A percentile compares a stretch with the other conserved stretches of the same genome.
Conservation (phyloP, 2,113 vertebrate species). For the Prunella himalayana region DNA sequence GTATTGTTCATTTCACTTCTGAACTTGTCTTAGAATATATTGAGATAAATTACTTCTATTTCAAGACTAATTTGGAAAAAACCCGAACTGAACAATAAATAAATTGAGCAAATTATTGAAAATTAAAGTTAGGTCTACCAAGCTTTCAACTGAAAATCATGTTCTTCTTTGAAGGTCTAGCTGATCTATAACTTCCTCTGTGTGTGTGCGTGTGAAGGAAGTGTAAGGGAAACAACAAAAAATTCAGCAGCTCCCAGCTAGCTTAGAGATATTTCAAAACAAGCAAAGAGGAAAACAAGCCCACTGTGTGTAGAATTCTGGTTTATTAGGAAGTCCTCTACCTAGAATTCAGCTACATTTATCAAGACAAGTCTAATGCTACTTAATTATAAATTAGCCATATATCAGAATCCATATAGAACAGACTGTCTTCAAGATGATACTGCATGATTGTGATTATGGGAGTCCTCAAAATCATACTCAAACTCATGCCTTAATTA, state of each 20-base stretch:
- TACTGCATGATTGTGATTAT: not conserved
- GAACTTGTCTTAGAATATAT: not conserved
- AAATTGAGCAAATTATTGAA: not conserved
- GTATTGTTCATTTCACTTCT: not conserved
- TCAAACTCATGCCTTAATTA: not conserved
- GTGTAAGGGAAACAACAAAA: not conserved
- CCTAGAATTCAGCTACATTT: not conserved
- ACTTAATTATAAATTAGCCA: not conserved
- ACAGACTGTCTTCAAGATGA: not conserved
- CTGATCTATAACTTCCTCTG: not conserved
- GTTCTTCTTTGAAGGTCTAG: not conserved
- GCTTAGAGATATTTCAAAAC: not conserved
- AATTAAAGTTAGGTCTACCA: not conserved
- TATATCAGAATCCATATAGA: not conserved
- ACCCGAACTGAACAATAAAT: not conserved
- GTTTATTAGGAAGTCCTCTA: not conserved
- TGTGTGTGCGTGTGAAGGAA: not conserved
- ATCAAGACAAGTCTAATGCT: not conserved
- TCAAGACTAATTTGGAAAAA: not conserved
- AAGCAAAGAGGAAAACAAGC: not conserved
- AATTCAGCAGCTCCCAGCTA: not conserved
- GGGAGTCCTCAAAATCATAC: not conserved
- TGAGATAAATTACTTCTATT: constrained; percentile 2
- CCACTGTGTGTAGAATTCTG: not conserved
- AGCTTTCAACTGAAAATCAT: not conserved